Base-by-base conservation (phyloP, 2,888 invertebrate species). In the Drosophila suboccidentalis region DNA sequence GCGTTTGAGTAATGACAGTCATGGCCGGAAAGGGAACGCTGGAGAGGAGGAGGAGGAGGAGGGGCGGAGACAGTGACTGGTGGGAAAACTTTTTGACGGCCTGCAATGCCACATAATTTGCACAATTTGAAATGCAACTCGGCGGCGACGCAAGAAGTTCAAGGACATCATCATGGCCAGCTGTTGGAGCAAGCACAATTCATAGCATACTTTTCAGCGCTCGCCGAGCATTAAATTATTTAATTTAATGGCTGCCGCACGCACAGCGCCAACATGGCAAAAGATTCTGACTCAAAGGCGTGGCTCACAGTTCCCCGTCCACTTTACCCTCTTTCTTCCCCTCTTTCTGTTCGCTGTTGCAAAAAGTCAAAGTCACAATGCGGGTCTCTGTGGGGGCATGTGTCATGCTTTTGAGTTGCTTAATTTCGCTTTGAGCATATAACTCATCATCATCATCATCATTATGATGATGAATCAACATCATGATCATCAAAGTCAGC, bases 141-240 rank as follows among this genome's bases (percentile, higher is more conserved):
- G 50, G 46, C 29, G 29, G 29, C 29, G 5, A 13, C 26, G n/a
- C n/a, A 4, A 55, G 80, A 77, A 81, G 80, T 81, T 81, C 80
- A 81, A 81, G 80, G 80, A 81, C 55, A 57, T 57, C 80, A 77
- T 71, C 80, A 77, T 71, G 67, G 53, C 62, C 69, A 69, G 71
- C 64, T 72, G 72, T 66, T 75, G 59, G 49, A 49, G 29, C 60
- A 15, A 36, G 55, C 69, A 62, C 58, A 69, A 51, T 65, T 43
- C 60, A 44, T 62, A 63, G 63, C 65, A 44, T 49, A 64, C 70
- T 64, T 59, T 62, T 70, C 63, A 11, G 51, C 39, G 47, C 76
- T 55, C 29, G 80, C 66, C 82, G 44, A 66, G 63, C 80, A 80
- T 80, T 80, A 82, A 80, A 80, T 82, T 80, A 80, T 80, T 80